These are phyloP conservation scores for Rhadina sibilatrix DNA, from an alignment of 2,113 vertebrate species.

Conservation along the genomic window DNA sequence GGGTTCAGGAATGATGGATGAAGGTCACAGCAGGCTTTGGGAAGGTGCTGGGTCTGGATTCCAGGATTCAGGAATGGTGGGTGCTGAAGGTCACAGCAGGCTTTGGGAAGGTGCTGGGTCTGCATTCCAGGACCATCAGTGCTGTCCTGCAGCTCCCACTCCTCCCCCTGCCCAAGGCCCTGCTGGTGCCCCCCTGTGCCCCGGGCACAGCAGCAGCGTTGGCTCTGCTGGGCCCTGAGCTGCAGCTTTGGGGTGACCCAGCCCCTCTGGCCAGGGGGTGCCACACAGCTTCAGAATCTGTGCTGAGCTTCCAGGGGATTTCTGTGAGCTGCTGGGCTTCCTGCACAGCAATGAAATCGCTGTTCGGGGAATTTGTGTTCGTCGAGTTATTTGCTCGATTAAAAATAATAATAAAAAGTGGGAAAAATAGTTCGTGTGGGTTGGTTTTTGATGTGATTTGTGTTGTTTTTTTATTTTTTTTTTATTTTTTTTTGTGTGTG, in stretches of 20 bases:
- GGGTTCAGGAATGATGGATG: neutral
- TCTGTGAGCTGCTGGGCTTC: neutral
- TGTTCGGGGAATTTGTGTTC: accelerated
- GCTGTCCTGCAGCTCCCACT: neutral
- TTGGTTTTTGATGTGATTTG: too few relatives aligned
- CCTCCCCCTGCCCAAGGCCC: neutral
- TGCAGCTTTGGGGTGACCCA: neutral
- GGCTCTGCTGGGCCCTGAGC: neutral
- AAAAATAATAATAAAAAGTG: neutral
- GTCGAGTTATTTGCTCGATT: neutral
- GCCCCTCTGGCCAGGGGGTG: neutral
- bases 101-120: neutral
- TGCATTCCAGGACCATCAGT: neutral
- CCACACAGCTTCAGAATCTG: accelerated
- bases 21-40: neutral
- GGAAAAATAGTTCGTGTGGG: too few relatives aligned
- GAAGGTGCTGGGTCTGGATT: neutral
- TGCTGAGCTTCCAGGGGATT: neutral
- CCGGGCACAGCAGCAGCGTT: accelerated
- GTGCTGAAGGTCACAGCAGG: neutral
- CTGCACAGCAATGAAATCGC: accelerated
- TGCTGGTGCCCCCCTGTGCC: neutral
- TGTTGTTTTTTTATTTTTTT: too few relatives aligned
- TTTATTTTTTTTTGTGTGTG: neutral
- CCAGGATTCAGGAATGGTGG: neutral